These are phyloP conservation scores for Dascillus cervinus DNA, from an alignment of 2,888 invertebrate species.

Conservation along the genomic window DNA sequence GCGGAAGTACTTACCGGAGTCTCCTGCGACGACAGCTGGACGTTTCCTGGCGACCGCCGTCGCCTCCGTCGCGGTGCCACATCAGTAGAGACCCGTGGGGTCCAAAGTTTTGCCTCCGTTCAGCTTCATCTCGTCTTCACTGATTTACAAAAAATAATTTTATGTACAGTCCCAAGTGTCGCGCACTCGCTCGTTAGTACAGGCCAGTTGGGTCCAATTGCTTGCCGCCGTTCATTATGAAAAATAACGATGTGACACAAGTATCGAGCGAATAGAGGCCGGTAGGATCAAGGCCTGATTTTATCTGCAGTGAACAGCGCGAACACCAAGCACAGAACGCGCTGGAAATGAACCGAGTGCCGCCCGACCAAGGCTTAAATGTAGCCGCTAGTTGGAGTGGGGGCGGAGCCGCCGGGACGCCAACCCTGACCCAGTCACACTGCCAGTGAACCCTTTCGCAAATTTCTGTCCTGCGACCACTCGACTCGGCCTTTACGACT, in stretches of 20 bases:
- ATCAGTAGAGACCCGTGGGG: constrained; percentile 42
- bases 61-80: constrained; percentile 40
- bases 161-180: too few relatives aligned
- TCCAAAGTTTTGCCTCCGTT: constrained; percentile 27
- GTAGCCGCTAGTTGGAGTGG: constrained; percentile 27
- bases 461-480: constrained; percentile 14
- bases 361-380: constrained; percentile 32
- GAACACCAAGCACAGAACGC: constrained; percentile 18
- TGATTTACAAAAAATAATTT: constrained; percentile 8
- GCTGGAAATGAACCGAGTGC: constrained; percentile 29
- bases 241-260: constrained; percentile 8
- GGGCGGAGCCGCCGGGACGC: constrained; percentile 36
- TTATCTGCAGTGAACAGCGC: constrained; percentile 17
- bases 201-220: constrained; percentile 41
- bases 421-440: constrained; percentile 42
- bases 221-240: constrained; percentile 38
- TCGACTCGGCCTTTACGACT: too few relatives aligned
- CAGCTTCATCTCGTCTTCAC: constrained; percentile 14
- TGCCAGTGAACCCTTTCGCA: constrained; percentile 37
- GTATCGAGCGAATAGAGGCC: constrained; percentile 32
- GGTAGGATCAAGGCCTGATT: constrained; percentile 38
- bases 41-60: constrained; percentile 42
- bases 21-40: constrained; percentile 42
- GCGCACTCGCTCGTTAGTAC: too few relatives aligned
- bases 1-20: constrained; percentile 36